Conservation (phyloP, 1,140 invertebrate genomes). For the Pseudomyrmex concolor region DNA sequence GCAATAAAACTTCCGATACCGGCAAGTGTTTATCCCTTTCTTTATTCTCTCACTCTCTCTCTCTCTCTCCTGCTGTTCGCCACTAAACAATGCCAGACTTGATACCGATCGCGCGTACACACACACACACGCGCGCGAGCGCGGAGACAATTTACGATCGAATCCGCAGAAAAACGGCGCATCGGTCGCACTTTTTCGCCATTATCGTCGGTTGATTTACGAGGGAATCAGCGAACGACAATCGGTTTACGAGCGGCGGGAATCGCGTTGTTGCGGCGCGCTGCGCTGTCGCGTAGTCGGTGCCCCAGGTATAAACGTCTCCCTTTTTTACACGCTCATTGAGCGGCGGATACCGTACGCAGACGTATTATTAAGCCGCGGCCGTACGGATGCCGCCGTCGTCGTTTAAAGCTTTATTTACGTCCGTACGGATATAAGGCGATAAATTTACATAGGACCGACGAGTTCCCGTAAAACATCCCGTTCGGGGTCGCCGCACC, state of each 20-base stretch:
- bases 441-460: conserved; percentile 61
- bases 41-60: neutral
- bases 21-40: neutral
- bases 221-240: conserved; percentile 33
- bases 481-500: conserved; percentile 26
- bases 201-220: conserved; percentile 48
- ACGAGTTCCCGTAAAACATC: conserved; percentile 51
- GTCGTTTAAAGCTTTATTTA: conserved; percentile 60
- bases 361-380: conserved; percentile 50
- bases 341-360: conserved; percentile 24
- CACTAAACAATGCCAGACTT: conserved; percentile 2
- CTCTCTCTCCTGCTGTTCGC: neutral
- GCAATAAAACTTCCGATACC: neutral
- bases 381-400: neutral
- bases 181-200: conserved; percentile 18
- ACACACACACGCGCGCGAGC: too few species aligned
- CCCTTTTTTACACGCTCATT: conserved; percentile 32
- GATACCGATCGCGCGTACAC: conserved; percentile 13
- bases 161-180: conserved; percentile 37
- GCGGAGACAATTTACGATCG: conserved; percentile 18
- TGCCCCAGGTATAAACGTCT: conserved; percentile 28
- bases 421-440: conserved; percentile 17
- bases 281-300: conserved; percentile 6
- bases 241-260: conserved; percentile 38
- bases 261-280: conserved; percentile 1